Percentiles rank a stretch among this genome's conserved stretches.
These are phyloP conservation scores for Ibycter americanus DNA, from an alignment of 2,797 vertebrate genomes.

Conservation along the genomic window DNA sequence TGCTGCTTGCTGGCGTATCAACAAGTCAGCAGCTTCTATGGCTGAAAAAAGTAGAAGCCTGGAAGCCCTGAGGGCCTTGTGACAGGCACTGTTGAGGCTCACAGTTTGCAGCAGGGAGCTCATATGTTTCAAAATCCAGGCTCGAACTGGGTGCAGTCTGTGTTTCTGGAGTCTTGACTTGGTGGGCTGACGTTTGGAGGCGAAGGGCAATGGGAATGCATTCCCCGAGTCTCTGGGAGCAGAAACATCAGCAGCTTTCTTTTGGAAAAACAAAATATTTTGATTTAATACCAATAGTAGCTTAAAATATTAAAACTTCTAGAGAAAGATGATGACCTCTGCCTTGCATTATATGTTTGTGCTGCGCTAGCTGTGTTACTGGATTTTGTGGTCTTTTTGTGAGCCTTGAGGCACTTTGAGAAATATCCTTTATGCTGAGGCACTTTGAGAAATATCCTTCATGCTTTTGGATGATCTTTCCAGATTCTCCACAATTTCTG, in stretches of 20 bases:
- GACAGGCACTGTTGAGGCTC: not conserved
- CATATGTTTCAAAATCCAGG: not conserved
- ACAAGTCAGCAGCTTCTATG: not conserved
- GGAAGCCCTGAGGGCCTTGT: not conserved
- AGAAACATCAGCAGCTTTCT: not conserved
- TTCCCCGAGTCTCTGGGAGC: fast-evolving
- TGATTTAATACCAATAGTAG: not conserved
- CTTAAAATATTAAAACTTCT: not conserved
- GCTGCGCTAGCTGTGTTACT: not conserved
- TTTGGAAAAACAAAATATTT: not conserved
- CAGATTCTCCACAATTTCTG: not conserved
- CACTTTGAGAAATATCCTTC: not conserved
- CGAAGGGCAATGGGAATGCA: fast-evolving
- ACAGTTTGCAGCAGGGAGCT: not conserved
- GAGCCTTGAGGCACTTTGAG: not conserved
- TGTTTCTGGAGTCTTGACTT: not conserved
- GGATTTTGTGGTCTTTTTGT: not conserved
- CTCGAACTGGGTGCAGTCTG: not conserved
- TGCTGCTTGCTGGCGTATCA: not conserved
- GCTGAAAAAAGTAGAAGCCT: not conserved
- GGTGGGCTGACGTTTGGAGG: not conserved
- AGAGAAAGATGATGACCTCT: not conserved
- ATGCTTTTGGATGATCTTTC: not conserved
- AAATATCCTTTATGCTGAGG: not conserved
- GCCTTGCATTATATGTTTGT: not conserved